Evolutionary conservation across 2,113 vertebrate genomes (phyloP).

Genomic region (Osmerus eperlanus): DNA sequence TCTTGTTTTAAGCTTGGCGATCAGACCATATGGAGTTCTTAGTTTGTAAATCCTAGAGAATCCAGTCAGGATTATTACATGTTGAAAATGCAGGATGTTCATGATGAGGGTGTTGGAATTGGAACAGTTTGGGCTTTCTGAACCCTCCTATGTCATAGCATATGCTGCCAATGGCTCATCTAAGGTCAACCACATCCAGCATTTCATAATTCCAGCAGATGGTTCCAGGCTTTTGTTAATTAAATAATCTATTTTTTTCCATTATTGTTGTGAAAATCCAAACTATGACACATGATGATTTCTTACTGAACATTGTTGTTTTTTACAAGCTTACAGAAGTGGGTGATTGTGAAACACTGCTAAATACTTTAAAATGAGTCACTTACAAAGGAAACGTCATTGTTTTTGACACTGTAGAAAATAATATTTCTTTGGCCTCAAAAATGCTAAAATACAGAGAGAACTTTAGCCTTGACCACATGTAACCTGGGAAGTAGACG

Average conservation of each 20-base stretch:
- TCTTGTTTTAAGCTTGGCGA: slow-evolving; percentile 10
- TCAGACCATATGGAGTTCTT: slow-evolving; percentile 60
- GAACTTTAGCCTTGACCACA: too few species aligned
- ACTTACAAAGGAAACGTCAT: too few species aligned
- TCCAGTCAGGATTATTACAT: slow-evolving; percentile 53
- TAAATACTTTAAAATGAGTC: too few species aligned
- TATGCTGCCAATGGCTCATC: slow-evolving; percentile 48
- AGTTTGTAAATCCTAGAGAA: slow-evolving; percentile 66
- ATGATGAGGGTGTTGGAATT: slow-evolving; percentile 51
- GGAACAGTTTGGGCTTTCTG: slow-evolving; percentile 37
- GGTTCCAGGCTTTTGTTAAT: slow-evolving; percentile 56
- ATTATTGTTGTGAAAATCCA: too few species aligned
- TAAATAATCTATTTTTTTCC: slow-evolving; percentile 38
- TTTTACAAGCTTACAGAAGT: too few species aligned
- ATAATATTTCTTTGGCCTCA: too few species aligned
- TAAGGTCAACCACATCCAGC: slow-evolving; percentile 60
- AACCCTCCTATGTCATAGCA: slow-evolving; percentile 30
- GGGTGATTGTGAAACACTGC: too few species aligned
- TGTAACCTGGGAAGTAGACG: too few species aligned
- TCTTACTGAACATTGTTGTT: too few species aligned
- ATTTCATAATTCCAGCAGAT: slow-evolving; percentile 67
- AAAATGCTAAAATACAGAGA: too few species aligned
- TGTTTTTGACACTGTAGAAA: too few species aligned
- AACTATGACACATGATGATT: too few species aligned
- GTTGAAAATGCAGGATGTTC: slow-evolving; percentile 57